Evolutionary conservation across 2,113 vertebrate genomes (phyloP).

Genomic region (Prunella himalayana): DNA sequence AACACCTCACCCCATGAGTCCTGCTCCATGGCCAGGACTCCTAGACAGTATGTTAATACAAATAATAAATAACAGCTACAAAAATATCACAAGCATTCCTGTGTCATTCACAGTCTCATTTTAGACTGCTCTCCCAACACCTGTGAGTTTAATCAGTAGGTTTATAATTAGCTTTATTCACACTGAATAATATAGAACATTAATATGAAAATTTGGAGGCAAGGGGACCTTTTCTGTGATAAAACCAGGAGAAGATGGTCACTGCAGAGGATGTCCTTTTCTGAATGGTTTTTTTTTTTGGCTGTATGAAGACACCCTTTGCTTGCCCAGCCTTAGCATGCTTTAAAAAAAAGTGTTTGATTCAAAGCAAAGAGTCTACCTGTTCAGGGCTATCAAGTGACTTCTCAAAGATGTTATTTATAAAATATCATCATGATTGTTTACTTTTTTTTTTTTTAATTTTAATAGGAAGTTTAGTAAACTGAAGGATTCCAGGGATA

Average conservation of each 20-base stretch:
- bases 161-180: neutral
- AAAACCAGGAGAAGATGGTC: neutral
- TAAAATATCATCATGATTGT: neutral
- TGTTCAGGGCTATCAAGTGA: neutral
- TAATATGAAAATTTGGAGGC: neutral
- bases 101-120: constrained; percentile 21
- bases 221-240: neutral
- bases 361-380: neutral
- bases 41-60: constrained; percentile 43
- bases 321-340: neutral
- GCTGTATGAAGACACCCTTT: neutral
- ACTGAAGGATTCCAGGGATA: neutral
- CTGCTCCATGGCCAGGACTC: constrained; percentile 16
- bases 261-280: neutral
- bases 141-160: neutral
- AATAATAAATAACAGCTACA: constrained; percentile 58
- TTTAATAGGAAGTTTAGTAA: neutral
- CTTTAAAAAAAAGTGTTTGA: neutral
- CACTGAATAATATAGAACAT: neutral
- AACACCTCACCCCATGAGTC: constrained; percentile 34
- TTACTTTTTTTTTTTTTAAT: neutral
- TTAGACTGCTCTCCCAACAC: constrained; percentile 10
- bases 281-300: neutral
- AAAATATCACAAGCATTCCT: constrained; percentile 51
- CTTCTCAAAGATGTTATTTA: neutral